These are phyloP conservation scores for Cavia aperea DNA, from an alignment of 2,113 vertebrate genomes.

Conservation along the genomic window DNA sequence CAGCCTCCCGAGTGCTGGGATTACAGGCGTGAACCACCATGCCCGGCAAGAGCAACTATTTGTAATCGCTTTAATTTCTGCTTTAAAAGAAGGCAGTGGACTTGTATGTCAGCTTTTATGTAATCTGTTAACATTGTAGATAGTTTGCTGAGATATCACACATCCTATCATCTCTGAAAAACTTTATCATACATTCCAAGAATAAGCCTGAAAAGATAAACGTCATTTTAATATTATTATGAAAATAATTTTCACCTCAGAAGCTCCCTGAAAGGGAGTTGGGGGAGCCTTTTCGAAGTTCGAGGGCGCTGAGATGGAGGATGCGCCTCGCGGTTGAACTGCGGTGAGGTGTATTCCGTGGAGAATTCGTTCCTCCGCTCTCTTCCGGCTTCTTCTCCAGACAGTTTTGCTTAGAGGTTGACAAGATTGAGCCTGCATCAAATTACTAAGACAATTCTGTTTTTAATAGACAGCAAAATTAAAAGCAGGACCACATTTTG, in stretches of 20 bases:
- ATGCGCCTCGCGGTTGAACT: background rate
- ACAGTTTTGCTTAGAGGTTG: background rate
- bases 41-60: background rate
- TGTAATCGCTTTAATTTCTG: background rate
- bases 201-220: background rate
- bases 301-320: background rate
- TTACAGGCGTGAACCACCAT: too few relatives aligned
- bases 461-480: slow-evolving; percentile 37
- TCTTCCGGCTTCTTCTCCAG: background rate
- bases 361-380: background rate
- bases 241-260: background rate
- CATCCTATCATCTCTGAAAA: background rate
- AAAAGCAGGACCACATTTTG: background rate
- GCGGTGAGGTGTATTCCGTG: background rate
- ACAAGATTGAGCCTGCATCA: background rate
- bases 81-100: background rate
- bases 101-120: background rate
- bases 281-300: background rate
- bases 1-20: too few relatives aligned
- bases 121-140: background rate
- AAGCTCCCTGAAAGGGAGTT: background rate
- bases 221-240: background rate
- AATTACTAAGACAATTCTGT: background rate
- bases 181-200: background rate
- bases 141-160: background rate